Percentiles rank a stretch among this genome's conserved stretches.
phyloP scores from a whole-genome alignment of 2,888 invertebrate genomes.

The Ephialtes manifestator region DNA sequence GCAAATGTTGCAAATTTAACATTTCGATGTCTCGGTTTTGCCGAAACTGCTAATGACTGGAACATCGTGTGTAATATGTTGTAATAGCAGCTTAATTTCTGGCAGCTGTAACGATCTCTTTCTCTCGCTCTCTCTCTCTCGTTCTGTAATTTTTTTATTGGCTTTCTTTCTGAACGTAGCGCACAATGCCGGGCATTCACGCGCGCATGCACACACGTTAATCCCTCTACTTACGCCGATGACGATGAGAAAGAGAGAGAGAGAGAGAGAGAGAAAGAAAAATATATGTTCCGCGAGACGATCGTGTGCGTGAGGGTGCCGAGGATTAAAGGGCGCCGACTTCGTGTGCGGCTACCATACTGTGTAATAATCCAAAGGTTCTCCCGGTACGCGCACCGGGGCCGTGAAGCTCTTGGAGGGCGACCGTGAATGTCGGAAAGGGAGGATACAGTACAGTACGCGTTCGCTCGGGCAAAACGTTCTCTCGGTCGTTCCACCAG shows the following conservation, averaged over 20 bases:
- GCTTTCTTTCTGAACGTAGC: background rate
- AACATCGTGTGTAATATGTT: slow-evolving; percentile 66
- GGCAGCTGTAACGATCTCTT: slow-evolving; percentile 74
- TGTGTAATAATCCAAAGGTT: slow-evolving; percentile 74
- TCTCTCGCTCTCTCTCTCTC: background rate
- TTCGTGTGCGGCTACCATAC: slow-evolving; percentile 82
- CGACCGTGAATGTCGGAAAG: slow-evolving; percentile 47
- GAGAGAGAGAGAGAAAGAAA: slow-evolving; percentile 13
- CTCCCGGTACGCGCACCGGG: slow-evolving; percentile 61
- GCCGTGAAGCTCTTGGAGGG: slow-evolving; percentile 47
- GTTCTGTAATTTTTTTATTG: background rate
- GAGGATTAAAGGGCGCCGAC: slow-evolving; percentile 84
- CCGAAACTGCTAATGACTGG: background rate
- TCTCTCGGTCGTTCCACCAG: slow-evolving; percentile 7
- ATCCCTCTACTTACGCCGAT: slow-evolving; percentile 7
- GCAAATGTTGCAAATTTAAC: background rate
- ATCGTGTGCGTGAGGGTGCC: slow-evolving; percentile 57
- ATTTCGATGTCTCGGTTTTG: background rate
- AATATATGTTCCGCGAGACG: slow-evolving; percentile 66
- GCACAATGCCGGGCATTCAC: slow-evolving; percentile 81
- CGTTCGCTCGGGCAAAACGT: slow-evolving; percentile 11
- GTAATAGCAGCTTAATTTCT: slow-evolving; percentile 79
- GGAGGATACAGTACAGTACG: slow-evolving; percentile 37
- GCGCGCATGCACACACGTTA: slow-evolving; percentile 72
- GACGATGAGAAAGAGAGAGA: slow-evolving; percentile 21